A percentile compares a stretch with the other conserved stretches of the same genome.
Conservation (phyloP, 2,888 invertebrate genomes). For the Aspidiotus rigidus region DNA sequence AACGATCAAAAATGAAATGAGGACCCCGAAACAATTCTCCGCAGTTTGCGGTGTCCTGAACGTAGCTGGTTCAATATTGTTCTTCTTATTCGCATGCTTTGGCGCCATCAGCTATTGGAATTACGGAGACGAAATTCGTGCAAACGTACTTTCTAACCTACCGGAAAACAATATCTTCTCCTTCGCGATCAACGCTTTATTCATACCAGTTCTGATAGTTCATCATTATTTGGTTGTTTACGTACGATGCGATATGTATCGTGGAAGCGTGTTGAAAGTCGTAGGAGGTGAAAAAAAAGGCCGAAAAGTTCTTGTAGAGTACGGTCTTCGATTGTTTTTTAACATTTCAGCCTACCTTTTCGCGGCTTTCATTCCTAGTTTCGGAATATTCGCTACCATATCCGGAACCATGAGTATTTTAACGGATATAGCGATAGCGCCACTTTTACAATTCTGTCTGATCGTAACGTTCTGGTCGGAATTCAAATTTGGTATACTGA, state of each 20-base stretch:
- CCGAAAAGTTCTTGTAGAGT: not conserved
- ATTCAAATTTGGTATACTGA: too few relatives aligned
- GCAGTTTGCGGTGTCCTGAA: slow-evolving; percentile 78
- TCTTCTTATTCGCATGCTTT: slow-evolving; percentile 70
- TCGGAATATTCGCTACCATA: not conserved
- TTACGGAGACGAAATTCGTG: slow-evolving; percentile 61
- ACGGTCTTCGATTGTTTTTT: not conserved
- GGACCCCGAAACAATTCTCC: slow-evolving; percentile 68
- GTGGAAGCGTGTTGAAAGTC: not conserved
- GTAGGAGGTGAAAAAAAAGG: not conserved
- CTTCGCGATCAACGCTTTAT: not conserved
- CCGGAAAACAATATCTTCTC: slow-evolving; percentile 43
- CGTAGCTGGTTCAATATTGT: slow-evolving; percentile 66
- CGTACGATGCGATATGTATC: slow-evolving; percentile 1
- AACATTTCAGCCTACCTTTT: slow-evolving; percentile 1
- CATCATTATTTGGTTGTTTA: slow-evolving; percentile 11
- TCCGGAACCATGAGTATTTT: slow-evolving; percentile 7
- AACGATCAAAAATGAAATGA: slow-evolving; percentile 91
- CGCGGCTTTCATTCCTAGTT: slow-evolving; percentile 6
- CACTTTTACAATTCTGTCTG: slow-evolving; percentile 7
- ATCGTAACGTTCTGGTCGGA: not conserved
- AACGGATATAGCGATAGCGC: slow-evolving; percentile 9
- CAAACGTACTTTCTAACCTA: slow-evolving; percentile 80
- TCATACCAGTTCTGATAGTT: not conserved
- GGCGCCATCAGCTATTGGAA: slow-evolving; percentile 85